phyloP scores from a whole-genome alignment of 2,113 vertebrate genomes.

The Odontophorus gujanensis region DNA sequence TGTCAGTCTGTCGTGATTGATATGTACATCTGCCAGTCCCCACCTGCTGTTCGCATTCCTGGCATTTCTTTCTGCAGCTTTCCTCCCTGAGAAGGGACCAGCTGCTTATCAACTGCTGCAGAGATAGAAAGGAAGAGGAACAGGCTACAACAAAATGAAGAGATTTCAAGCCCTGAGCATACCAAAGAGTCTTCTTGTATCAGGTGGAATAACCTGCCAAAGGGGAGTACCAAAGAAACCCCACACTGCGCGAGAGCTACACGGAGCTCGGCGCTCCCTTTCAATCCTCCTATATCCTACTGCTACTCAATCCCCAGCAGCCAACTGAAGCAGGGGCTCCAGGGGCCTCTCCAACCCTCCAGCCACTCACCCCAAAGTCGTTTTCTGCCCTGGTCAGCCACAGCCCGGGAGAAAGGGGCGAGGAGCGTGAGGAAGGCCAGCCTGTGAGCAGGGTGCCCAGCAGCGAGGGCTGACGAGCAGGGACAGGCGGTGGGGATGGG shows the following conservation, averaged over 20 bases:
- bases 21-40: constrained; percentile 50
- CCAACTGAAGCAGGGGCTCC: not conserved
- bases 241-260: not conserved
- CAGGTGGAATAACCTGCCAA: not conserved
- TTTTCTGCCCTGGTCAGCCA: not conserved
- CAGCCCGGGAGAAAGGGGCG: not conserved
- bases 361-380: not conserved
- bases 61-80: constrained; percentile 59
- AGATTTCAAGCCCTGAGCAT: not conserved
- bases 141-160: constrained; percentile 3
- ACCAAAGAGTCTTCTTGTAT: not conserved
- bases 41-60: constrained; percentile 52
- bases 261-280: not conserved
- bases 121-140: constrained; percentile 24
- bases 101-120: constrained; percentile 34
- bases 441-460: not conserved
- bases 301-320: not conserved
- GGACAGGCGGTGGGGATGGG: not conserved
- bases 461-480: accelerated
- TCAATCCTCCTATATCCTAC: not conserved
- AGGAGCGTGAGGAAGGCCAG: not conserved
- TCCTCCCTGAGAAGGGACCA: not conserved
- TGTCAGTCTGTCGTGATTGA: constrained; percentile 44
- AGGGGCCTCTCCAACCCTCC: not conserved
- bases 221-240: not conserved